Evolutionary conservation across 2,888 invertebrate species (phyloP), one percentile per base, ranked within the genome.

Genomic region (Epinotia demarniana): DNA sequence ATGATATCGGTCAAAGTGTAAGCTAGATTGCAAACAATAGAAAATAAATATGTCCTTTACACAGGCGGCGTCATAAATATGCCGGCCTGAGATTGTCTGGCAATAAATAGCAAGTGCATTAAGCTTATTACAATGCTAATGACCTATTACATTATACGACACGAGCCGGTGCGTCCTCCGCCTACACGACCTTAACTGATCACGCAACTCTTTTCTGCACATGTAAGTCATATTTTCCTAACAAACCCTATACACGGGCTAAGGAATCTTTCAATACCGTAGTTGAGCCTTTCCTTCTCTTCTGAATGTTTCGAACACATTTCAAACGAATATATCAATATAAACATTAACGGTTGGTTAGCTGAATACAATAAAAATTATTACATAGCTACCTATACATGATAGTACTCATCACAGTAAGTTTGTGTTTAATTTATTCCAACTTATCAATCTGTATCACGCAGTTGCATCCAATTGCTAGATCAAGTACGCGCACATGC

Each of bases 401-500:
- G 33, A 61, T n/a, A 3, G 3, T 60, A 46, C 39, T n/a, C 23
- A 43, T 27, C 64, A 33, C 8, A 55, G 16, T 60, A 16, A 16
- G 43, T 11, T 27, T n/a, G 33, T 18, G 23, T 57, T 39, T 69
- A 64, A 74, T 70, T 63, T 58, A 74, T 70, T 63, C 57, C 49
- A 19, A 19, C 58, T 57, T 64, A 55, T 33, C 49, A 64, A 74
- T 64, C 27, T 74, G 58, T 86, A 83, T 81, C 82, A 87, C 86
- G 87, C 82, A 86, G 80, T 88, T 84, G 83, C 84, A 87, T 86
- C 82, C 53, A 82, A 78, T 79, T 80, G 79, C 78, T 78, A 76
- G 74, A 81, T 80, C 80, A 79, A 80, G 57, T 69, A 62, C 78
- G 73, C 43, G 46, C 33, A 82, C 80, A 84, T 86, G 78, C 81